Base-by-base conservation (phyloP, 2,113 vertebrate species). In the Chamaetylas fuelleborni region DNA sequence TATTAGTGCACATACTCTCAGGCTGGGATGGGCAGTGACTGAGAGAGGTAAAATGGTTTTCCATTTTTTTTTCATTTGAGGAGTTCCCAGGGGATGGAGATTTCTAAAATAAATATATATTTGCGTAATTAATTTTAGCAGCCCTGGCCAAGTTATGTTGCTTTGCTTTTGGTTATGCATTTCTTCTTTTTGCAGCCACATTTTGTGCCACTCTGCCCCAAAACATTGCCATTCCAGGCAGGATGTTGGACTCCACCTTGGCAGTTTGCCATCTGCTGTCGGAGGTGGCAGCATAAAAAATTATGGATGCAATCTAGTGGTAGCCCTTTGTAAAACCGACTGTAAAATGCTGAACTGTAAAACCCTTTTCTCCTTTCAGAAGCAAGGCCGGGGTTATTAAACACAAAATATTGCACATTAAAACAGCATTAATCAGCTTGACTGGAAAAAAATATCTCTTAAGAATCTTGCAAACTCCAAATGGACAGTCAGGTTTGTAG, bases 371-470 rank as follows among this genome's bases (percentile, higher is more conserved):
- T 95, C 72, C 88, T 95, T 67, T 84, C 81, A 73, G 69, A 92
- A 81, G 86, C 92, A 90, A 92, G 71, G 72, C 88, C 7, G 0
- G 85, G 72, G 92, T 94, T 92, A 93, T 95, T 93, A 91, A 94
- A 78, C 80, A 64, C 85, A 94, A 93, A 88, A 90, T 95, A 93
- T 47, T 86, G 76, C 56, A 22, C 81, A 60, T 81, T 94, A 90
- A 94, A 96, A 86, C 56, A 81, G 51, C 93, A 92, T 94, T 94
- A 88, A 95, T 95, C 92, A 91, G 93, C n/a, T 54, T 94, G 92
- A 64, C 62, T 62, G 25, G 26, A 25, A 65, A 70, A 78, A 84
- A 91, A 72, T 43, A 43, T 65, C 58, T 61, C 26, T 23, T 19
- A 3, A 47, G 58, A 95, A 90, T 81, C 79, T 86, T 92, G 38